Evolutionary conservation across 2,797 vertebrate genomes (phyloP).

Genomic region (Sebastes vulpes): DNA sequence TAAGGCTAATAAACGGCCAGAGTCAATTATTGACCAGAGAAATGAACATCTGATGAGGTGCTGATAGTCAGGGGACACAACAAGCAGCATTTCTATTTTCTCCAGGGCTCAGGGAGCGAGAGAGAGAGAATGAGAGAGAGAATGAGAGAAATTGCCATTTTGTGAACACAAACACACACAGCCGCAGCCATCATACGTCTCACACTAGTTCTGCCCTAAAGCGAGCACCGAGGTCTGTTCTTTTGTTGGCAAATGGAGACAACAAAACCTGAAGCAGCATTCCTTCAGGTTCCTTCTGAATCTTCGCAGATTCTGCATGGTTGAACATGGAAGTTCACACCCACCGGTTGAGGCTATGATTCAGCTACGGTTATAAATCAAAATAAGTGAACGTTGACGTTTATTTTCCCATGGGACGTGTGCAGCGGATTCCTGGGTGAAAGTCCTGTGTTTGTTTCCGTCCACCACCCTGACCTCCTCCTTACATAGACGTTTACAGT

Average conservation of each 20-base stretch:
- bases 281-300: not conserved
- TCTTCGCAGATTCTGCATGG: not conserved
- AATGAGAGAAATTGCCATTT: not conserved
- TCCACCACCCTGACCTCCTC: too few species aligned
- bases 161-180: not conserved
- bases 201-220: not conserved
- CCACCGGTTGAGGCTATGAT: too few species aligned
- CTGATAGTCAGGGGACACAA: not conserved
- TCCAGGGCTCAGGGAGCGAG: not conserved
- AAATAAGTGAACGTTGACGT: not conserved
- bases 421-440: too few species aligned
- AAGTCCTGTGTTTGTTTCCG: too few species aligned
- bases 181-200: not conserved
- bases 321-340: not conserved
- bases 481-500: too few species aligned
- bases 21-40: conserved; percentile 57
- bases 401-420: too few species aligned
- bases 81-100: conserved; percentile 2
- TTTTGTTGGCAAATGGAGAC: not conserved
- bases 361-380: not conserved
- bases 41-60: conserved; percentile 55
- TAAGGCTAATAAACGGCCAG: conserved; percentile 44
- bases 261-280: not conserved
- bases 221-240: not conserved
- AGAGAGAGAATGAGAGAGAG: not conserved